A percentile compares a stretch with the other conserved stretches of the same genome.
Conservation (phyloP, 2,797 vertebrate genomes). For the Halcyon chelicuti region DNA sequence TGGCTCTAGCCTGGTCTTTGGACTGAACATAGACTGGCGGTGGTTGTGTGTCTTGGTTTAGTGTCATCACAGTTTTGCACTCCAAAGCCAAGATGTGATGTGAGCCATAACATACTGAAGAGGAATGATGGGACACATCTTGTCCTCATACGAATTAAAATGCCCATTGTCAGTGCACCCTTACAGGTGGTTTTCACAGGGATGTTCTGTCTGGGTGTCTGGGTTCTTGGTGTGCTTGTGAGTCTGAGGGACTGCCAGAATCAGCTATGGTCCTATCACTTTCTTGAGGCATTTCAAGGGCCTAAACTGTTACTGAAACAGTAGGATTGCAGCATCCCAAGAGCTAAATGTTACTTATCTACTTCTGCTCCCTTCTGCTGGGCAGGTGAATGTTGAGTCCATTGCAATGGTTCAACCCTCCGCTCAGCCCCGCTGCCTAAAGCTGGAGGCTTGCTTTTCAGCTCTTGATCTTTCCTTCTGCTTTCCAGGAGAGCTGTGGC, state of each 20-base stretch:
- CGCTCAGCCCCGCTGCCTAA: not conserved
- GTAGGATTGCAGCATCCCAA: not conserved
- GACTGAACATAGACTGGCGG: fast-evolving
- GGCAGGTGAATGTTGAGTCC: not conserved
- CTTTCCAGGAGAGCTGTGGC: constrained; percentile 82
- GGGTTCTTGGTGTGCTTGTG: not conserved
- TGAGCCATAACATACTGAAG: not conserved
- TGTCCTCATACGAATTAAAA: not conserved
- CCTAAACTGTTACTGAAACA: not conserved
- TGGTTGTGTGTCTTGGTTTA: not conserved
- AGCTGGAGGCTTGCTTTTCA: not conserved
- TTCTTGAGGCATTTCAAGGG: not conserved
- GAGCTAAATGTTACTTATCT: not conserved
- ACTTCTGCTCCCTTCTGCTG: not conserved
- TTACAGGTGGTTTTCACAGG: not conserved
- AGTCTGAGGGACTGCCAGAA: not conserved
- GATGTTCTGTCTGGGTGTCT: not conserved
- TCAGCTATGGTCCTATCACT: not conserved
- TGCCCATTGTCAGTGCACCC: fast-evolving
- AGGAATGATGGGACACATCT: not conserved
- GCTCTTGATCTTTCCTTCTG: not conserved
- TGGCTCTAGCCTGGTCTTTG: not conserved
- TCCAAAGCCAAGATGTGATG: not conserved
- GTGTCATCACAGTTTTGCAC: not conserved
- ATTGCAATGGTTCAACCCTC: not conserved